These are phyloP conservation scores for Monomorium pharaonis DNA, from an alignment of 1,140 invertebrate species.

Conservation along the genomic window DNA sequence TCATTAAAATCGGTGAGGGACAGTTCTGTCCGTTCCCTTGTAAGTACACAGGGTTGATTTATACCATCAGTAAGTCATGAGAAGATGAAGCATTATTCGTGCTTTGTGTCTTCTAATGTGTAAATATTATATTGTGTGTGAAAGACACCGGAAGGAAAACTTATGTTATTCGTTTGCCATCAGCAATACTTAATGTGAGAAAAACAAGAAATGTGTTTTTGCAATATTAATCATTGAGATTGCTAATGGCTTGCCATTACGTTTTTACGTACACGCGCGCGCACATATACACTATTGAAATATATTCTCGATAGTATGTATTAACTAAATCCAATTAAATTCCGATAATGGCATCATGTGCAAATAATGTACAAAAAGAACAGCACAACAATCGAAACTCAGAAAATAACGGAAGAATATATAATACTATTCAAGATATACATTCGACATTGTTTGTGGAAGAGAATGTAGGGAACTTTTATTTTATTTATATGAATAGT, in stretches of 20 bases:
- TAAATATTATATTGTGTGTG: not conserved
- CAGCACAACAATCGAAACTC: not conserved
- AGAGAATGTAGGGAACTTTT: not conserved
- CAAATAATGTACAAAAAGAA: slow-evolving; percentile 70
- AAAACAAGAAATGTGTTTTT: not conserved
- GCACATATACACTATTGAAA: not conserved
- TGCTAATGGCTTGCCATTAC: not conserved
- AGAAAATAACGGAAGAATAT: slow-evolving; percentile 49
- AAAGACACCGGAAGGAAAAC: not conserved
- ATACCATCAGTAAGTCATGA: not conserved
- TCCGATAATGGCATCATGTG: not conserved
- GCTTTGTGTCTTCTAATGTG: not conserved
- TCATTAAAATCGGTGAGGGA: too few relatives aligned
- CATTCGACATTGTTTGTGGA: slow-evolving; percentile 10
- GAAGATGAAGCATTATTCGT: not conserved
- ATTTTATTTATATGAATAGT: slow-evolving; percentile 67
- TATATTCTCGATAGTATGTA: not conserved
- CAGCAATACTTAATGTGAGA: not conserved
- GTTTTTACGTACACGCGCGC: too few relatives aligned
- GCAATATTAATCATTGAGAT: not conserved
- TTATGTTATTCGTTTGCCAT: not conserved
- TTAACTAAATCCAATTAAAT: not conserved
- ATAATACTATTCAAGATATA: slow-evolving; percentile 29
- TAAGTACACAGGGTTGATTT: too few relatives aligned
- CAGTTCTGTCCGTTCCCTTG: too few relatives aligned